Percentiles rank a stretch among this genome's conserved stretches.
Evolutionary conservation across 1,140 invertebrate genomes (phyloP).

Genomic region (Hyphantria cunea): DNA sequence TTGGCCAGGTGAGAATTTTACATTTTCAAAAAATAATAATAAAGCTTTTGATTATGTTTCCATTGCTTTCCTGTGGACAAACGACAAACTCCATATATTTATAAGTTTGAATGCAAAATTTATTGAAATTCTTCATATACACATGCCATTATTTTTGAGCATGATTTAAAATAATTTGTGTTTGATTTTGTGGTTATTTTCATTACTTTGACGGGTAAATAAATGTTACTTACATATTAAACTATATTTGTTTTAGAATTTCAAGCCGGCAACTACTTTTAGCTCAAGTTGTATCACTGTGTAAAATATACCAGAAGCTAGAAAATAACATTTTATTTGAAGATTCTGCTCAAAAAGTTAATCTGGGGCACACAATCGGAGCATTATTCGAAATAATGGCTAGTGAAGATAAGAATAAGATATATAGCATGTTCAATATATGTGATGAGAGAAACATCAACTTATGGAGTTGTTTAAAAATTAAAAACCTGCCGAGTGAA

Average conservation of each 20-base stretch:
- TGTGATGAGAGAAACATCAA: constrained; percentile 39
- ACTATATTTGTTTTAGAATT: constrained; percentile 20
- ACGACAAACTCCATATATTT: too few species aligned
- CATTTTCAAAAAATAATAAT: too few species aligned
- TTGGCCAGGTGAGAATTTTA: constrained; percentile 57
- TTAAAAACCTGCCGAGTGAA: constrained; percentile 48
- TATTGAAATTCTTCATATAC: too few species aligned
- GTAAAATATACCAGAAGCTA: constrained; percentile 52
- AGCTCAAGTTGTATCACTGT: constrained; percentile 39
- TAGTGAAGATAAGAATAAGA: constrained; percentile 46
- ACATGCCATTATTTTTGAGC: too few species aligned
- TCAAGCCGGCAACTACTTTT: constrained; percentile 28
- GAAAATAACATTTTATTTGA: constrained; percentile 39
- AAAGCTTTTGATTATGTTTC: too few species aligned
- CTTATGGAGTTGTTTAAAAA: constrained; percentile 46
- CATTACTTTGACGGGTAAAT: too few species aligned
- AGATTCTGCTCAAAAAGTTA: constrained; percentile 51
- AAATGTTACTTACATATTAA: too few species aligned
- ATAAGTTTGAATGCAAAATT: too few species aligned
- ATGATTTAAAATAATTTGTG: too few species aligned
- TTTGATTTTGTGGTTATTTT: too few species aligned
- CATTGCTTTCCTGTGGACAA: too few species aligned
- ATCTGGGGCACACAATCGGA: constrained; percentile 47
- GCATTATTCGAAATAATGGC: constrained; percentile 46
- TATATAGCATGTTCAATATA: constrained; percentile 45